These are phyloP conservation scores for Drosophila jambulina DNA, from an alignment of 1,140 invertebrate species.

Conservation along the genomic window DNA sequence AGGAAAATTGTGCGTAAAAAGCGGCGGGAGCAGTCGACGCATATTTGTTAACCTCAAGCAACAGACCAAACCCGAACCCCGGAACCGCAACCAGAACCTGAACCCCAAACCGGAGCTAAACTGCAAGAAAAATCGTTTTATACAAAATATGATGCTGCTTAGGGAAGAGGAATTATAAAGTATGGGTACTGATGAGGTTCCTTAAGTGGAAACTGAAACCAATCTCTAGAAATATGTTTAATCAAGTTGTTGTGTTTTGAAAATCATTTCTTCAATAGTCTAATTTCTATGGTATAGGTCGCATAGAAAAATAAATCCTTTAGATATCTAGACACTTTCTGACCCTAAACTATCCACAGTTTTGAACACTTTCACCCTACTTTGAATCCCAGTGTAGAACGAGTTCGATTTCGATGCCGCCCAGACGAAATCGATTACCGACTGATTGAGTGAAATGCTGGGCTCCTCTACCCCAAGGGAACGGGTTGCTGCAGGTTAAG, in stretches of 20 bases:
- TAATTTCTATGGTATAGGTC: background rate
- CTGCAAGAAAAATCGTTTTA: background rate
- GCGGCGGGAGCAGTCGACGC: slow-evolving; percentile 43
- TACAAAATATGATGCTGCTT: background rate
- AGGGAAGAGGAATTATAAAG: background rate
- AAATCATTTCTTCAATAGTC: too few relatives aligned
- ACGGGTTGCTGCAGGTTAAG: slow-evolving; percentile 34
- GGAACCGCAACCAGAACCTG: slow-evolving; percentile 32
- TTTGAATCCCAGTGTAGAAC: slow-evolving; percentile 11
- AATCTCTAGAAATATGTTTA: background rate
- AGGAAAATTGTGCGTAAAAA: slow-evolving; percentile 83
- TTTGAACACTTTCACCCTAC: background rate
- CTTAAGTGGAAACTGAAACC: background rate
- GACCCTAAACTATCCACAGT: background rate
- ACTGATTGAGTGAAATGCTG: slow-evolving; percentile 72
- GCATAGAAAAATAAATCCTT: background rate
- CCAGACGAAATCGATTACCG: slow-evolving; percentile 78
- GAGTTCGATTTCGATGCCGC: slow-evolving; percentile 46
- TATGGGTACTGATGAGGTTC: background rate
- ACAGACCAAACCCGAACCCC: slow-evolving; percentile 47
- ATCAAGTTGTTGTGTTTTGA: too few relatives aligned
- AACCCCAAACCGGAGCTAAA: slow-evolving; percentile 22
- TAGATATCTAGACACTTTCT: background rate
- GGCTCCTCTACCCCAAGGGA: slow-evolving; percentile 17
- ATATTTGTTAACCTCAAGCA: slow-evolving; percentile 80